Conservation (phyloP, 2,113 vertebrate genomes). For the Meles meles region DNA sequence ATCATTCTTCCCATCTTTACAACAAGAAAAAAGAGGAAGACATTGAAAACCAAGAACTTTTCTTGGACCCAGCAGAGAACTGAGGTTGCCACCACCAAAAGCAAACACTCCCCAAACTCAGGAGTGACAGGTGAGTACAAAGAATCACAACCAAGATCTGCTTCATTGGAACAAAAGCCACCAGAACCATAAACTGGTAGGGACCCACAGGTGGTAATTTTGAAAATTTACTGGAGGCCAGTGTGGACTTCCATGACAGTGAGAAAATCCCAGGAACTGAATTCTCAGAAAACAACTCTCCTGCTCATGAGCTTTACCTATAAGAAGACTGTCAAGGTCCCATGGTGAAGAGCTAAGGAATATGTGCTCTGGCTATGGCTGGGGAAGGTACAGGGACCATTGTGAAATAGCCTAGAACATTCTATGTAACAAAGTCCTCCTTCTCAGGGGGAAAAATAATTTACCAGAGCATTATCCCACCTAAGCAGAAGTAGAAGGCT, state of each 20-base stretch:
- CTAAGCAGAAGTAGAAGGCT: neutral
- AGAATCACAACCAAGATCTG: neutral
- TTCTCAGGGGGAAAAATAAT: neutral
- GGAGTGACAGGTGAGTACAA: neutral
- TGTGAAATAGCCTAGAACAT: neutral
- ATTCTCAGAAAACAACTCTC: neutral
- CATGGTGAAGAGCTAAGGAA: neutral
- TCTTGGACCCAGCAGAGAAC: neutral
- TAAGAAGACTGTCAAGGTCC: neutral
- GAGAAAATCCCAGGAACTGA: neutral
- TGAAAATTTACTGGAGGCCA: neutral
- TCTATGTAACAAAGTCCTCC: neutral
- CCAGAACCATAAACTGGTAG: neutral
- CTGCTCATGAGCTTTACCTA: neutral
- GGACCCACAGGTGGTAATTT: neutral
- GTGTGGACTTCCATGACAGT: neutral
- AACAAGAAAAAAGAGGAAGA: neutral
- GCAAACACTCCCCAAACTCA: neutral
- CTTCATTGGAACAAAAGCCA: neutral
- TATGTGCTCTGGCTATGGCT: neutral
- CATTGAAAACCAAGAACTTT: neutral
- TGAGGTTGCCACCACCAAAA: neutral
- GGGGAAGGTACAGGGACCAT: too few relatives aligned
- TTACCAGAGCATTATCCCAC: neutral
- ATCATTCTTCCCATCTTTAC: neutral